Evolutionary conservation across 2,888 invertebrate genomes (phyloP).

Genomic region (Hydroisotoma schaefferi): DNA sequence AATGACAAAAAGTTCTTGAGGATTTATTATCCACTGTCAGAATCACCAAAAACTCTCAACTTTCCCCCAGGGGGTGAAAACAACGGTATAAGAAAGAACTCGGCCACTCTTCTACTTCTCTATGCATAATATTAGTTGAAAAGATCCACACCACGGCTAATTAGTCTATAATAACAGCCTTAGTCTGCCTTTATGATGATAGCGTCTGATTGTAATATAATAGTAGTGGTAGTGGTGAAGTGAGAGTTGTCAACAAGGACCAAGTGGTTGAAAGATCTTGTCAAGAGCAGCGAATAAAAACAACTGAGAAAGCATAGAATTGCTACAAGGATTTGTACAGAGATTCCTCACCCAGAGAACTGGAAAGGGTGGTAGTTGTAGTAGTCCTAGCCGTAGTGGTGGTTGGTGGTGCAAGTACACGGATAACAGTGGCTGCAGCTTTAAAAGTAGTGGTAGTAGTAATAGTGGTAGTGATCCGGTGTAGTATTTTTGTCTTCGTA

Average conservation of each 20-base stretch:
- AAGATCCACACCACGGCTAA: no score
- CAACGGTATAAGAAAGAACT: not conserved
- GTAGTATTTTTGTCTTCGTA: no score
- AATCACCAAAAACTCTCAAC: no score
- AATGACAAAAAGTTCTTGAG: not conserved
- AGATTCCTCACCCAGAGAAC: no score
- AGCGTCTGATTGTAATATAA: not conserved
- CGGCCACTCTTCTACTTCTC: no score
- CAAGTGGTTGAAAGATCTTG: constrained; percentile 25
- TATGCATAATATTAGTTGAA: no score
- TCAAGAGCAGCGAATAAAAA: constrained; percentile 25
- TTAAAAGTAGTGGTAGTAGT: constrained; percentile 6
- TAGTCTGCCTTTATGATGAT: not conserved
- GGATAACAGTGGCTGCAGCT: constrained; percentile 10
- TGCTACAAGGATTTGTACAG: no score
- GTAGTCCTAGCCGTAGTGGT: not conserved
- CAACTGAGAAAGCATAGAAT: constrained; percentile 14
- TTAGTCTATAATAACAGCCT: no score
- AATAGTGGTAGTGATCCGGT: not conserved
- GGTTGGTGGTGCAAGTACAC: no score
- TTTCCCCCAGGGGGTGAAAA: constrained; percentile 3
- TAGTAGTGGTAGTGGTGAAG: no score
- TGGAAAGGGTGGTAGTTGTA: not conserved
- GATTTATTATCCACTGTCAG: not conserved
- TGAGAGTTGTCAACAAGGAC: constrained; percentile 1